Conservation (phyloP, 2,888 invertebrate genomes). For the Apodemia hepburni region DNA sequence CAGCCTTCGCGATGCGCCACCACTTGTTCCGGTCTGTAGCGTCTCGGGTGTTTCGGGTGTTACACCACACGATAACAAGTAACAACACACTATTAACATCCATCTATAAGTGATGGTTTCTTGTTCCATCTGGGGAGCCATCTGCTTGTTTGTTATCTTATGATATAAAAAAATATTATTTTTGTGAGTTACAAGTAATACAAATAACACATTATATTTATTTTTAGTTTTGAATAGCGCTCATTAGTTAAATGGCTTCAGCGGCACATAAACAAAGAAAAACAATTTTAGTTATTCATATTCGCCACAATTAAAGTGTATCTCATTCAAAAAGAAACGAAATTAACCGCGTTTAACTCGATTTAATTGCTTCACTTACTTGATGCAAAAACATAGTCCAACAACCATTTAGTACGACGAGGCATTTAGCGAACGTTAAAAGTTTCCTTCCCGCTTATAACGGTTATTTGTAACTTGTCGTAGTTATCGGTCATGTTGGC, state of each 20-base stretch:
- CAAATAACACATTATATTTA: too few species aligned
- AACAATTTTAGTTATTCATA: conserved; percentile 25
- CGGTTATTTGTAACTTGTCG: conserved; percentile 18
- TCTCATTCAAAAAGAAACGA: conserved; percentile 23
- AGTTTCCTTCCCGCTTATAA: conserved; percentile 21
- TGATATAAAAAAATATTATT: too few species aligned
- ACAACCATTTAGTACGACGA: background rate
- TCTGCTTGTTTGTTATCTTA: too few species aligned
- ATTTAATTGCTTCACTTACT: conserved; percentile 25
- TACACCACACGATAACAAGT: too few species aligned
- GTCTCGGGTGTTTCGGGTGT: too few species aligned
- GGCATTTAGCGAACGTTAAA: conserved; percentile 12
- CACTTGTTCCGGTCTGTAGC: too few species aligned
- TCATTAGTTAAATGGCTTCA: background rate
- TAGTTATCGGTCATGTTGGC: background rate
- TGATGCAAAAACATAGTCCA: conserved; percentile 21
- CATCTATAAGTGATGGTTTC: too few species aligned
- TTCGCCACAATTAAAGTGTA: conserved; percentile 26
- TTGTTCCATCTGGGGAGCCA: too few species aligned
- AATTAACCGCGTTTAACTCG: conserved; percentile 21
- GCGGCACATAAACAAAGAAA: conserved; percentile 24
- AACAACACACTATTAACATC: too few species aligned
- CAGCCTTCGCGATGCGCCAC: too few species aligned
- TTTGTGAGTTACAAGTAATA: too few species aligned
- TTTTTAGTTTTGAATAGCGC: background rate